These are phyloP conservation scores for Neoarius graeffei DNA, from an alignment of 2,113 vertebrate species.

Conservation along the genomic window DNA sequence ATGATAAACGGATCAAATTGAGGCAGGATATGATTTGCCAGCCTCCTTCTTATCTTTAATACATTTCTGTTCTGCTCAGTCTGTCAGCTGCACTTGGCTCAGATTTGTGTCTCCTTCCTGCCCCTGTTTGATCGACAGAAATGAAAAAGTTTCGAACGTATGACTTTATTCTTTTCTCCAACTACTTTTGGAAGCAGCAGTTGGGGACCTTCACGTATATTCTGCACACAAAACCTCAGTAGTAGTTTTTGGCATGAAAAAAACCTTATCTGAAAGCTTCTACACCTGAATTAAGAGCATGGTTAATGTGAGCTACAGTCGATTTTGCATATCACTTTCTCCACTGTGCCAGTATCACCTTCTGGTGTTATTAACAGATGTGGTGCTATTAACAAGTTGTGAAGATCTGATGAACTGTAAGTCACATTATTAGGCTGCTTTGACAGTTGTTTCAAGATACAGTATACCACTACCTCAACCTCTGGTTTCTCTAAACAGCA, in stretches of 20 bases:
- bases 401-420: slow-evolving; percentile 24
- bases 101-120: slow-evolving; percentile 50
- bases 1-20: slow-evolving; percentile 44
- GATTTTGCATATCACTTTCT: slow-evolving; percentile 3
- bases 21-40: slow-evolving; percentile 35
- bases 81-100: slow-evolving; percentile 60
- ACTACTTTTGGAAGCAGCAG: slow-evolving; percentile 56
- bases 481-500: slow-evolving; percentile 22
- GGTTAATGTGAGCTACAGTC: background rate
- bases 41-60: slow-evolving; percentile 61
- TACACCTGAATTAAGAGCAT: slow-evolving; percentile 5
- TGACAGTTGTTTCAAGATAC: slow-evolving; percentile 11
- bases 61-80: slow-evolving; percentile 56
- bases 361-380: slow-evolving; percentile 19
- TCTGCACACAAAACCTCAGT: slow-evolving; percentile 26
- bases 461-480: background rate
- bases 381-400: background rate
- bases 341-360: background rate
- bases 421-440: background rate
- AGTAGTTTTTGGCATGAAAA: background rate
- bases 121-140: slow-evolving; percentile 61
- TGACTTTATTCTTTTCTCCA: slow-evolving; percentile 57
- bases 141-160: slow-evolving; percentile 67
- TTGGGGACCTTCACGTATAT: slow-evolving; percentile 37
- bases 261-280: background rate